Percentiles rank a stretch among this genome's conserved stretches.
phyloP scores from a whole-genome alignment of 2,888 invertebrate species.

The Linnaemya tessellans region DNA sequence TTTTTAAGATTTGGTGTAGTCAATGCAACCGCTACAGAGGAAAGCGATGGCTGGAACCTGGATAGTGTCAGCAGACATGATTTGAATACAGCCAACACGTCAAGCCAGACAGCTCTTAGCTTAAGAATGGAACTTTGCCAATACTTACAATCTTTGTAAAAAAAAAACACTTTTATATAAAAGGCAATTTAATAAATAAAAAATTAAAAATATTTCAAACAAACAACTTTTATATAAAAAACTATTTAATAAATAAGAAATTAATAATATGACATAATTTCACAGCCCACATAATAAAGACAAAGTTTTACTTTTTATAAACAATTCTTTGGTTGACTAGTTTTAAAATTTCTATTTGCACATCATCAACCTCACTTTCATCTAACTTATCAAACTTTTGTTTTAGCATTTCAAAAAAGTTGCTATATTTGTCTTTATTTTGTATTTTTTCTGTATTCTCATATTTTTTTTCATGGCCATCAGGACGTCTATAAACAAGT shows the following conservation, averaged over 20 bases:
- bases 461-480: slow-evolving; percentile 25
- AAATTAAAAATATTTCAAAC: not conserved
- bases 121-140: not conserved
- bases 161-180: not conserved
- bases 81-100: not conserved
- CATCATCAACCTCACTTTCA: not conserved
- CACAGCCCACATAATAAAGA: too few relatives aligned
- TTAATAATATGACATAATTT: not conserved
- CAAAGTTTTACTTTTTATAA: too few relatives aligned
- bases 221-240: too few relatives aligned
- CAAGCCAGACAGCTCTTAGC: not conserved
- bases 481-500: too few relatives aligned
- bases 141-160: not conserved
- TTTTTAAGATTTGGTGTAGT: not conserved
- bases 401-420: too few relatives aligned
- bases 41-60: not conserved
- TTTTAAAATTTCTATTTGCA: not conserved
- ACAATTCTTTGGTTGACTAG: not conserved
- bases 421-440: not conserved
- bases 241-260: too few relatives aligned
- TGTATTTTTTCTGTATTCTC: not conserved
- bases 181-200: not conserved
- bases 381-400: too few relatives aligned
- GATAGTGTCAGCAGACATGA: not conserved
- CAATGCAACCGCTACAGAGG: not conserved